Evolutionary conservation across 2,888 invertebrate species (phyloP).

Genomic region (Adela reaumurella): DNA sequence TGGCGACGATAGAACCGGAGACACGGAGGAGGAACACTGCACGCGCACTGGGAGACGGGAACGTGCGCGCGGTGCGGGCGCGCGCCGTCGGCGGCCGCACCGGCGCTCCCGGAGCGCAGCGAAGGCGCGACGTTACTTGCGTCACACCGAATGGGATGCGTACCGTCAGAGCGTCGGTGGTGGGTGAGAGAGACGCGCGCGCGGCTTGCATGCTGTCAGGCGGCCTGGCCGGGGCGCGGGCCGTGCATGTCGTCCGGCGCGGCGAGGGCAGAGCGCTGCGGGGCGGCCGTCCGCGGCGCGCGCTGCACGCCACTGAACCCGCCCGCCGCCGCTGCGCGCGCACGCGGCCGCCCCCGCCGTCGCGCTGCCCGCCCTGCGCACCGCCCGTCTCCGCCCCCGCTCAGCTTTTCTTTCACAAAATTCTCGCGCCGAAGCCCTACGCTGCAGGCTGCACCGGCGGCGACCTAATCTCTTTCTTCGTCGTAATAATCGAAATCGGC

Average conservation of each 20-base stretch:
- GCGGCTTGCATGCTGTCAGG: conserved; percentile 55
- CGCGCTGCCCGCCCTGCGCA: conserved; percentile 16
- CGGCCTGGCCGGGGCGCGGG: conserved; percentile 53
- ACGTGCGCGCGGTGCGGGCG: conserved; percentile 16
- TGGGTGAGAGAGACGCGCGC: conserved; percentile 55
- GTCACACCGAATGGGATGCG: conserved; percentile 23
- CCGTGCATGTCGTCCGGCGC: conserved; percentile 50
- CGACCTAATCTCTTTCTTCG: background rate
- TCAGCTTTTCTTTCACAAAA: conserved; percentile 1
- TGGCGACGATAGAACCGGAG: conserved; percentile 11
- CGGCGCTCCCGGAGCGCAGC: conserved; percentile 11
- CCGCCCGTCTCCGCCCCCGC: conserved; percentile 10
- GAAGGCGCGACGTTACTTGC: conserved; percentile 5
- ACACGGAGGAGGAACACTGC: conserved; percentile 35
- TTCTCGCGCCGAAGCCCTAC: conserved; percentile 16
- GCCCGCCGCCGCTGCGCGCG: conserved; percentile 39
- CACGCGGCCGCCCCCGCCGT: conserved; percentile 15
- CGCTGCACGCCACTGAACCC: conserved; percentile 44
- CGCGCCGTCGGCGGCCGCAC: conserved; percentile 13
- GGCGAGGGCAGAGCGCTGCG: conserved; percentile 38
- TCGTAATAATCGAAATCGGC: no score
- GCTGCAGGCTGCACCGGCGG: background rate
- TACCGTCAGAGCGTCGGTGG: conserved; percentile 54
- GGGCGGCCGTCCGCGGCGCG: conserved; percentile 55
- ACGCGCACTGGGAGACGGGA: conserved; percentile 24